These are phyloP conservation scores for Chelon auratus DNA, from an alignment of 2,797 vertebrate genomes.

Conservation along the genomic window DNA sequence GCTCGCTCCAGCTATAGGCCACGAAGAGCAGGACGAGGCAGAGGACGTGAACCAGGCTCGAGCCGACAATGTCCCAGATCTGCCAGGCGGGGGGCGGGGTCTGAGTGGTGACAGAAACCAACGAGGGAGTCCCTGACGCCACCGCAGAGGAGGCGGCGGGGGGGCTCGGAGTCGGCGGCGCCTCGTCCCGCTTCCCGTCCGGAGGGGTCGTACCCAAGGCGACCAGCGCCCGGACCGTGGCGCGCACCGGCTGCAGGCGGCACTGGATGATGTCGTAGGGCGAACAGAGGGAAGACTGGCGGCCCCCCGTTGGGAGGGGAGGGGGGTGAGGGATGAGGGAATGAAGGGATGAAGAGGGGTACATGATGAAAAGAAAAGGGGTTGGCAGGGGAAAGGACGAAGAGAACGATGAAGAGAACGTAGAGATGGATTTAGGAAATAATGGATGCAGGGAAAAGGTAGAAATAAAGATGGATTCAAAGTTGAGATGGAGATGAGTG, in stretches of 20 bases:
- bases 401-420: not conserved
- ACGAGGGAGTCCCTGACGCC: conserved; percentile 45
- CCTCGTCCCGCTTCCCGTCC: conserved; percentile 59
- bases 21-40: conserved; percentile 92
- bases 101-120: conserved; percentile 84
- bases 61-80: conserved; percentile 94
- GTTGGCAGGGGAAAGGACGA: not conserved
- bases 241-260: conserved; percentile 89
- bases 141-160: conserved; percentile 16
- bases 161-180: conserved; percentile 33
- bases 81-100: conserved; percentile 89
- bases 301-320: conserved; percentile 70
- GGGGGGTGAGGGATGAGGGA: not conserved
- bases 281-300: conserved; percentile 94
- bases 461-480: not conserved
- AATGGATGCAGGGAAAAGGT: not conserved
- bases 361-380: not conserved
- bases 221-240: conserved; percentile 90
- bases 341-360: conserved; percentile 7
- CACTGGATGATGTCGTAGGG: conserved; percentile 95
- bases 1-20: conserved; percentile 92
- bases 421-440: not conserved
- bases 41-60: conserved; percentile 93
- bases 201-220: conserved; percentile 82
- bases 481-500: not conserved